Evolutionary conservation across 1,140 invertebrate species (phyloP).

Genomic region (Globodera rostochiensis): DNA sequence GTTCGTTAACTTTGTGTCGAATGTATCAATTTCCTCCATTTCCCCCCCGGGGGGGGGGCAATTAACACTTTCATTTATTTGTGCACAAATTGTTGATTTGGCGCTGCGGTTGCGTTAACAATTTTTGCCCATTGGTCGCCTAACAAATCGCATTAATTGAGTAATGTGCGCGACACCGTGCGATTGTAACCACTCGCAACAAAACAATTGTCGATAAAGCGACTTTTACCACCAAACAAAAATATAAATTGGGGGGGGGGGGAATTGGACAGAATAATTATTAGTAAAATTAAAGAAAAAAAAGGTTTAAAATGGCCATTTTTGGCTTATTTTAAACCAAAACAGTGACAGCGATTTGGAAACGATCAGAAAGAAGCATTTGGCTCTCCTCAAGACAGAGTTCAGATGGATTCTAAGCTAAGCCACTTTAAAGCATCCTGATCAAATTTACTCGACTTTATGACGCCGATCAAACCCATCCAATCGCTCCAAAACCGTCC

Average conservation of each 20-base stretch:
- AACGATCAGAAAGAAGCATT: too few species aligned
- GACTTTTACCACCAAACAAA: neutral
- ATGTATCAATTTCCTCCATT: neutral
- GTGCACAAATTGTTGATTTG: neutral
- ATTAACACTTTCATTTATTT: neutral
- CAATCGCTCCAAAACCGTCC: neutral
- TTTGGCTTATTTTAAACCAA: neutral
- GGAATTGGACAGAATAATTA: neutral
- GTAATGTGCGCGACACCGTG: slow-evolving; percentile 5
- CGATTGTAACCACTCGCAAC: neutral
- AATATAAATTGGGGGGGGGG: neutral
- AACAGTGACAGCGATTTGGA: neutral
- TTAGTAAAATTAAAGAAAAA: too few species aligned
- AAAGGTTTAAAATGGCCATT: too few species aligned
- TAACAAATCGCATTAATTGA: slow-evolving; percentile 11
- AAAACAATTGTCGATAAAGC: too few species aligned
- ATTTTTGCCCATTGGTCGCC: neutral
- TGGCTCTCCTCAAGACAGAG: too few species aligned
- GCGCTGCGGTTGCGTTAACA: neutral
- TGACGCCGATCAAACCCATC: too few species aligned
- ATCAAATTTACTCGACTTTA: too few species aligned
- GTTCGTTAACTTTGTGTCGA: neutral
- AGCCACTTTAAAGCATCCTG: too few species aligned
- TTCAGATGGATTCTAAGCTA: too few species aligned
- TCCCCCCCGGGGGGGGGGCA: neutral